Evolutionary conservation across 1,140 invertebrate species (phyloP), one percentile per base, ranked within the genome.

Genomic region (Drosophila hydei): DNA sequence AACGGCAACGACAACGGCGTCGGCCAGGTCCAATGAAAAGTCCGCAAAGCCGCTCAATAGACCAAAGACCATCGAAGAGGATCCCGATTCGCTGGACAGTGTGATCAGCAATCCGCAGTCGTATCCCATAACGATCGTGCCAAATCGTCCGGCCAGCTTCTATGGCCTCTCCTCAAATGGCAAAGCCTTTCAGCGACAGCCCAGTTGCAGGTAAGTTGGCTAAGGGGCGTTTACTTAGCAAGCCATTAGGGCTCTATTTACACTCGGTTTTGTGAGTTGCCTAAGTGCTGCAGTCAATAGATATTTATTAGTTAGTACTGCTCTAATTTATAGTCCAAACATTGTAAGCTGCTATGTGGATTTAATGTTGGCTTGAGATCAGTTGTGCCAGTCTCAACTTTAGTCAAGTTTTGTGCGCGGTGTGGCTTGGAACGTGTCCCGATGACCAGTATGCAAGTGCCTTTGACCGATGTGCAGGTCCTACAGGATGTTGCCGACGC

Each of bases 11-110:
- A 47, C 58, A 11, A 30, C 70, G 5, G 47, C 56, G 8, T 48
- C 63, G 14, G 71, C 58, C 18, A 58, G 23, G 12, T 47, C 23
- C 7, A 56, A 50, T 7, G 89, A 90, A 0, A 78, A 75, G 43
- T 77, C 77, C 8, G 38, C 69, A 47, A 65, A 87, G 45, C 89
- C 85, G 3, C 42, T 89, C 6, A 78, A 77, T 25, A 75, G 87
- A 25, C 73, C 77, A n/a, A 18, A 69, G 11, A 77, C 76, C 14
- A 83, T 91, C 25, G 91, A 91, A 27, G 76, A 75, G 38, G 90
- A 92, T 64, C 91, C 91, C 38, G 91, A 91, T 30, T 91, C 91
- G 4, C 62, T 92, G 54, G 90, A 91, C 62, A 92, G 91, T 62
- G 89, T 92, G 9, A 91, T 92, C 40, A 90, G 87, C 33, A 91